Conservation (phyloP, 1,140 invertebrate species). For the Nilaparvata lugens region DNA sequence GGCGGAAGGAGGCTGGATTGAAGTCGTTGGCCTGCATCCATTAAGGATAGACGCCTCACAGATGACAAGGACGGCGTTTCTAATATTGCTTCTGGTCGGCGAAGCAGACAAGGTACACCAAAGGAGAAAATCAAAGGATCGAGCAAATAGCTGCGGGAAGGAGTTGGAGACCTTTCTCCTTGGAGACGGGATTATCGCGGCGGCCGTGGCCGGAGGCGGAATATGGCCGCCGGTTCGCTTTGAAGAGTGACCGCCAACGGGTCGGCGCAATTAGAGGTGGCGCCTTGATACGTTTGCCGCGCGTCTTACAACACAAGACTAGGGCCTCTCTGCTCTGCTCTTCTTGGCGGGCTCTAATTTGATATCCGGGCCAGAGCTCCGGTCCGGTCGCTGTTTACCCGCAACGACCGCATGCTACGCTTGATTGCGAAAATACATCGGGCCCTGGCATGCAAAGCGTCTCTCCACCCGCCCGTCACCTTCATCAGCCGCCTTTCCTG, state of each 20-base stretch:
- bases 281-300: not conserved
- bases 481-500: not conserved
- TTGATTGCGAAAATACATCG: conserved; percentile 5
- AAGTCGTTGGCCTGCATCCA: too few relatives aligned
- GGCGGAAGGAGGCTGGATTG: too few relatives aligned
- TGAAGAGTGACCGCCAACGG: not conserved
- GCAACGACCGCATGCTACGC: not conserved
- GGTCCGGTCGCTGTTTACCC: not conserved
- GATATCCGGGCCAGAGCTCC: not conserved
- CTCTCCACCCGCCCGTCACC: not conserved
- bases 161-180: not conserved
- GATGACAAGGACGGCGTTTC: too few relatives aligned
- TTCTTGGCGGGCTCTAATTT: not conserved
- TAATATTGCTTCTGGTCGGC: not conserved
- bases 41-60: too few relatives aligned
- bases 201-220: not conserved
- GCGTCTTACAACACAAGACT: too few relatives aligned
- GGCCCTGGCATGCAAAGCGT: not conserved
- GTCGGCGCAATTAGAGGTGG: not conserved
- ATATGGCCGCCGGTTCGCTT: not conserved
- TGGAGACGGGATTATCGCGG: not conserved
- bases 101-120: not conserved
- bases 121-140: not conserved
- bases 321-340: too few relatives aligned
- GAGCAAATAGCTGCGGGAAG: not conserved